Evolutionary conservation across 2,888 invertebrate species (phyloP).

Genomic region (Rhamnusium bicolor): DNA sequence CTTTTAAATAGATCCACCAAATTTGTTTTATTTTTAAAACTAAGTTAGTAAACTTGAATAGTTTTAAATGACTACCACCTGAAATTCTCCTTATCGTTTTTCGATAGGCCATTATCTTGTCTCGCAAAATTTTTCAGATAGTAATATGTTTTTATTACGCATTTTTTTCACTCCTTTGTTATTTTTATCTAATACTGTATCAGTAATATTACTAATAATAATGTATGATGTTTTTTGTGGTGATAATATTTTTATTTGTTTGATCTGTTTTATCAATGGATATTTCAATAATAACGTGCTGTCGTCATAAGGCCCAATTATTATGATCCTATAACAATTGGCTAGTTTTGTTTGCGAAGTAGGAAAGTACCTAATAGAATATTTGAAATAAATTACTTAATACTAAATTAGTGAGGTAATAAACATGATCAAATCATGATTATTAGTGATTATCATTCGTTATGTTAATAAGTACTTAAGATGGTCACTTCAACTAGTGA

Average conservation of each 20-base stretch:
- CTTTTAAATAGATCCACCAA: not conserved
- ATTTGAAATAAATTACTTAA: too few relatives aligned
- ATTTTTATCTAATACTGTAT: not conserved
- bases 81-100: not conserved
- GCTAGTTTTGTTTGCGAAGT: too few relatives aligned
- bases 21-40: not conserved
- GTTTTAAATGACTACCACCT: not conserved
- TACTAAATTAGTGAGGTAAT: too few relatives aligned
- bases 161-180: not conserved
- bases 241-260: constrained; percentile 13
- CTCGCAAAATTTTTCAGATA: not conserved
- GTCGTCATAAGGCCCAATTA: constrained; percentile 1
- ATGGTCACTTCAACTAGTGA: too few relatives aligned
- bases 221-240: not conserved
- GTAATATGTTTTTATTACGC: not conserved
- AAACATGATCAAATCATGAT: too few relatives aligned
- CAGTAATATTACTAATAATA: not conserved
- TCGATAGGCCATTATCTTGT: not conserved
- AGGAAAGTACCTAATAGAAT: too few relatives aligned
- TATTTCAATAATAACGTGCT: not conserved
- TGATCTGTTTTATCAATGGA: constrained; percentile 29
- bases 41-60: not conserved
- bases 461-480: too few relatives aligned
- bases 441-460: too few relatives aligned
- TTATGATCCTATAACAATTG: too few relatives aligned